phyloP scores from a whole-genome alignment of 2,113 vertebrate genomes.

The Varanus salvator region DNA sequence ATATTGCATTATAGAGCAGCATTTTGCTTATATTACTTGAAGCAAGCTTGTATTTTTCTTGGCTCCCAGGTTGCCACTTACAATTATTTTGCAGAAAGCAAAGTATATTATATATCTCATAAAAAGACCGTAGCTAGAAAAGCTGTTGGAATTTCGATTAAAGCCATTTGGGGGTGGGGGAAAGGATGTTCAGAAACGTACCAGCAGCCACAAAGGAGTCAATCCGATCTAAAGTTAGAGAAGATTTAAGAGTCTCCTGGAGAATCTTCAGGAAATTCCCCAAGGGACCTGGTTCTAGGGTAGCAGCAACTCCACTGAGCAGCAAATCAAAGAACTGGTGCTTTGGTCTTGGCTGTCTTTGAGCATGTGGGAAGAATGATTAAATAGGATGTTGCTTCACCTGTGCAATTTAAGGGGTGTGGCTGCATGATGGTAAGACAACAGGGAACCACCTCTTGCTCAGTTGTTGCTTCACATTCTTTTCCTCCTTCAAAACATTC shows the following conservation, averaged over 20 bases:
- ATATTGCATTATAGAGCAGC: neutral
- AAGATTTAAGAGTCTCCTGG: neutral
- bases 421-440: neutral
- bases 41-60: slow-evolving; percentile 10
- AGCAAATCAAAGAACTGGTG: slow-evolving; percentile 17
- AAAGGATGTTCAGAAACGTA: slow-evolving; percentile 56
- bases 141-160: slow-evolving; percentile 12
- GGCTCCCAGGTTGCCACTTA: neutral
- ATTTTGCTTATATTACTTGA: slow-evolving; percentile 11
- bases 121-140: neutral
- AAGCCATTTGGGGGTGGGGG: neutral
- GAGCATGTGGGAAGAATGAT: slow-evolving; percentile 10
- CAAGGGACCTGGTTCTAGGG: neutral
- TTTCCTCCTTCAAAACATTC: slow-evolving; percentile 5
- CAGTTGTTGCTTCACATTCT: neutral
- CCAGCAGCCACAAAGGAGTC: slow-evolving; percentile 47
- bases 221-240: slow-evolving; percentile 31
- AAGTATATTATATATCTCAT: neutral
- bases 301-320: slow-evolving; percentile 32
- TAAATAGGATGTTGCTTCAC: slow-evolving; percentile 11
- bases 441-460: slow-evolving; percentile 59
- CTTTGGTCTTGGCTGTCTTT: slow-evolving; percentile 15
- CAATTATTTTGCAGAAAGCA: slow-evolving; percentile 15
- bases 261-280: slow-evolving; percentile 11
- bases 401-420: slow-evolving; percentile 25